These are phyloP conservation scores for Bombus cullumanus DNA, from an alignment of 1,140 invertebrate species.

Conservation along the genomic window DNA sequence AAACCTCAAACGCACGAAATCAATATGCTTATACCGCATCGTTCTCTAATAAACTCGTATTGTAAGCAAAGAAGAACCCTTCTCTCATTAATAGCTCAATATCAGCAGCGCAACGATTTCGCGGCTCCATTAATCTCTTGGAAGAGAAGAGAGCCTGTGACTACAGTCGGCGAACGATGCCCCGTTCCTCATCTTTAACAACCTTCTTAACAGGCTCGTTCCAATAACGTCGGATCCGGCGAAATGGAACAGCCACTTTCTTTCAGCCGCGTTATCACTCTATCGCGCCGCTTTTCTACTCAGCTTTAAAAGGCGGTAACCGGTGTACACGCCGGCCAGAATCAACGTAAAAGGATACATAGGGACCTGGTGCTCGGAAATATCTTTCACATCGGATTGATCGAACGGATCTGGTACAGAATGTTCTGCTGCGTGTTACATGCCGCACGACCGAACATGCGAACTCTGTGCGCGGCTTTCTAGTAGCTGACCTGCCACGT, in stretches of 20 bases:
- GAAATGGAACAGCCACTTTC: slow-evolving; percentile 49
- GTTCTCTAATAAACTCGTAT: neutral
- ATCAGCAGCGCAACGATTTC: neutral
- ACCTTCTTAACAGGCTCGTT: neutral
- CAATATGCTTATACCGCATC: neutral
- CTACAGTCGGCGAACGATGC: neutral
- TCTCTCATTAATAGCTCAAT: neutral
- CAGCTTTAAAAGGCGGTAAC: slow-evolving; percentile 20
- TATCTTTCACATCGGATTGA: slow-evolving; percentile 61
- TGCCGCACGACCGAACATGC: neutral
- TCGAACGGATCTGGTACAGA: slow-evolving; percentile 60
- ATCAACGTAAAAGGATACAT: slow-evolving; percentile 55
- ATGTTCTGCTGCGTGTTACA: slow-evolving; percentile 64
- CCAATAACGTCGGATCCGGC: slow-evolving; percentile 31
- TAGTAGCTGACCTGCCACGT: neutral
- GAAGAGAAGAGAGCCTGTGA: neutral
- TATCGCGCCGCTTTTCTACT: slow-evolving; percentile 34
- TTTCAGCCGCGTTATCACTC: slow-evolving; percentile 46
- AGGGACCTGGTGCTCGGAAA: slow-evolving; percentile 46
- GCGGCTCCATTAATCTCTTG: slow-evolving; percentile 2
- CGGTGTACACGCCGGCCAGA: slow-evolving; percentile 33
- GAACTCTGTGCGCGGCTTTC: neutral
- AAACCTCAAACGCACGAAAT: neutral
- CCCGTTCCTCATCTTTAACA: neutral
- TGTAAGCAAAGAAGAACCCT: neutral